Conservation (phyloP, 2,888 invertebrate genomes). For the Tipula lateralis region DNA sequence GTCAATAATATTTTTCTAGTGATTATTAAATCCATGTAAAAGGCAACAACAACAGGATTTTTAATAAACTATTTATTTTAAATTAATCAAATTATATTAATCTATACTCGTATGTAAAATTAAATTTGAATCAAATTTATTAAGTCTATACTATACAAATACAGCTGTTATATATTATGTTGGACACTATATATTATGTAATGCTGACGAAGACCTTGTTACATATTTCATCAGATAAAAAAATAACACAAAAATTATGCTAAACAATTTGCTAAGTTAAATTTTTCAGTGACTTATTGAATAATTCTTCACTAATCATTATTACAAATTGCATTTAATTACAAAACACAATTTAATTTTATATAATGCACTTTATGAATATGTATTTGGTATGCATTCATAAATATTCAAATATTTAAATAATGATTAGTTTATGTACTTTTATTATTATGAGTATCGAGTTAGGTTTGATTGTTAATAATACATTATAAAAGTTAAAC, state of each 20-base stretch:
- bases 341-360: not conserved
- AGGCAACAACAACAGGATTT: too few relatives aligned
- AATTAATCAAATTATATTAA: too few relatives aligned
- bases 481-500: not conserved
- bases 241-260: not conserved
- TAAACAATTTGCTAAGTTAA: not conserved
- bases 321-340: not conserved
- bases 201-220: too few relatives aligned
- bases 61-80: too few relatives aligned
- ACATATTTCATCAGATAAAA: not conserved
- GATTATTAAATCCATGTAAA: too few relatives aligned
- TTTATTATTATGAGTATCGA: not conserved
- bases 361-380: not conserved
- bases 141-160: too few relatives aligned
- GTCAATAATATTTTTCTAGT: too few relatives aligned
- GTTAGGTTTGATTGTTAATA: not conserved
- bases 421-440: not conserved
- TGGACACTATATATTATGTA: too few relatives aligned
- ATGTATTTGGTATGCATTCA: not conserved
- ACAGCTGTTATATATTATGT: too few relatives aligned
- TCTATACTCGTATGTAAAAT: too few relatives aligned
- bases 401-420: not conserved
- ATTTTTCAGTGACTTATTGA: not conserved
- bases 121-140: too few relatives aligned
- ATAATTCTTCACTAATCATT: not conserved